Evolutionary conservation across 1,140 invertebrate species (phyloP).

Genomic region (Zaprionus tsacasi): DNA sequence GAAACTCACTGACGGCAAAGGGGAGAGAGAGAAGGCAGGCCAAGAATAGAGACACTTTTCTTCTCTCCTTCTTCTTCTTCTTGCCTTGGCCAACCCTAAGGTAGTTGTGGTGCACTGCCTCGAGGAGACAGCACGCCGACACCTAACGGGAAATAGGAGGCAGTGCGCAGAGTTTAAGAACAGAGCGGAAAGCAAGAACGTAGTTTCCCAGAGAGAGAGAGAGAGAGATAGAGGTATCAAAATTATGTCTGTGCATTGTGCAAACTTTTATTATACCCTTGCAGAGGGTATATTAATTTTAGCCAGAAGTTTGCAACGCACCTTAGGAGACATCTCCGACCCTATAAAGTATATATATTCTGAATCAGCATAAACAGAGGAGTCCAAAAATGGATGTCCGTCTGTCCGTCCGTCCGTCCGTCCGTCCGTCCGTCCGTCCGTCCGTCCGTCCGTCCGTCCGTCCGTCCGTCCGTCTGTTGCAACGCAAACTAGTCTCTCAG

Average conservation of each 20-base stretch:
- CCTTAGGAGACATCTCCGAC: too few species aligned
- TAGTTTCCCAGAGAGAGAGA: slow-evolving; percentile 3
- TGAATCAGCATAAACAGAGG: too few species aligned
- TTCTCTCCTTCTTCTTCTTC: neutral
- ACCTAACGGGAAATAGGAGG: neutral
- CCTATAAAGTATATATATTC: too few species aligned
- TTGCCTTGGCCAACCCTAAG: slow-evolving; percentile 26
- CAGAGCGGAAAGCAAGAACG: neutral
- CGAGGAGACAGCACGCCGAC: neutral
- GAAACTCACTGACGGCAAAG: neutral
- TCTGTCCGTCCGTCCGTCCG: too few species aligned
- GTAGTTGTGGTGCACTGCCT: slow-evolving; percentile 54
- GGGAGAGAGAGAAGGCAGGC: neutral
- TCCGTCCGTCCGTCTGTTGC: too few species aligned
- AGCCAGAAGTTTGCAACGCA: too few species aligned
- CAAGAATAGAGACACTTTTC: slow-evolving; percentile 8
- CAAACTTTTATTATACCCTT: slow-evolving; percentile 49
- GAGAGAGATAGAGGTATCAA: slow-evolving; percentile 22
- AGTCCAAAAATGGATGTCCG: too few species aligned
- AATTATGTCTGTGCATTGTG: slow-evolving; percentile 73
- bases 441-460: too few species aligned
- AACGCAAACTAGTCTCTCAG: too few species aligned
- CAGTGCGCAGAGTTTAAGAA: slow-evolving; percentile 5
- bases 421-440: too few species aligned
- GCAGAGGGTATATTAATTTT: too few species aligned